Percentiles rank a stretch among this genome's conserved stretches.
phyloP scores from a whole-genome alignment of 35 echinoderm and acorn worm species.

The Chiridota heheva region DNA sequence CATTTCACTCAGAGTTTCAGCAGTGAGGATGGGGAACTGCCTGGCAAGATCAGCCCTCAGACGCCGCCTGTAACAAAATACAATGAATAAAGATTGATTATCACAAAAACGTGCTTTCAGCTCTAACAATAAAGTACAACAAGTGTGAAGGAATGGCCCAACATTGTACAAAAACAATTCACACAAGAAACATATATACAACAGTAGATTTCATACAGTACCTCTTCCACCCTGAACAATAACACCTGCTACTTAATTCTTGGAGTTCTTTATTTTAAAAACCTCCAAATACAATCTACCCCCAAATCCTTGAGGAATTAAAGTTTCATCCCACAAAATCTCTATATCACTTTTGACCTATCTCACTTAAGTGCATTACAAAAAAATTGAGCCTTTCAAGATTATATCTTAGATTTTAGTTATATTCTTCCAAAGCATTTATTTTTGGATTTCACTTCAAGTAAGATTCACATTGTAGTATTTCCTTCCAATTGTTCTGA shows the following conservation, averaged over 20 bases:
- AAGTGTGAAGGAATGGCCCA: neutral
- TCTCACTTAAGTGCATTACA: too few relatives aligned
- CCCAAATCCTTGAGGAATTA: too few relatives aligned
- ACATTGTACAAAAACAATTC: neutral
- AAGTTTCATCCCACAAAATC: too few relatives aligned
- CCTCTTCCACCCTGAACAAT: too few relatives aligned
- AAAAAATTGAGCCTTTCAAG: too few relatives aligned
- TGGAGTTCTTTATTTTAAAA: too few relatives aligned
- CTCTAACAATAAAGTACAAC: neutral
- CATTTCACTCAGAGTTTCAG: slow-evolving; percentile 58
- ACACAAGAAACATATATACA: neutral
- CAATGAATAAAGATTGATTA: neutral
- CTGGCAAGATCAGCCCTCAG: slow-evolving; percentile 29
- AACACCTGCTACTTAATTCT: too few relatives aligned
- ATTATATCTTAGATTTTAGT: neutral
- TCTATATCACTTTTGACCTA: too few relatives aligned
- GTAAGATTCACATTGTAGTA: neutral
- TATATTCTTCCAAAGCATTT: neutral
- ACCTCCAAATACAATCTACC: too few relatives aligned
- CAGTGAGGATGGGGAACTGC: slow-evolving; percentile 59
- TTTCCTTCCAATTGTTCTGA: too few relatives aligned
- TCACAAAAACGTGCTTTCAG: neutral
- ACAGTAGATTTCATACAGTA: too few relatives aligned
- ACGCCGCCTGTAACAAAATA: slow-evolving; percentile 30
- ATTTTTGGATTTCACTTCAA: neutral